Evolutionary conservation across 2,113 vertebrate species (phyloP), one percentile per base, ranked within the genome.

Genomic region (Pluvianellus socialis): DNA sequence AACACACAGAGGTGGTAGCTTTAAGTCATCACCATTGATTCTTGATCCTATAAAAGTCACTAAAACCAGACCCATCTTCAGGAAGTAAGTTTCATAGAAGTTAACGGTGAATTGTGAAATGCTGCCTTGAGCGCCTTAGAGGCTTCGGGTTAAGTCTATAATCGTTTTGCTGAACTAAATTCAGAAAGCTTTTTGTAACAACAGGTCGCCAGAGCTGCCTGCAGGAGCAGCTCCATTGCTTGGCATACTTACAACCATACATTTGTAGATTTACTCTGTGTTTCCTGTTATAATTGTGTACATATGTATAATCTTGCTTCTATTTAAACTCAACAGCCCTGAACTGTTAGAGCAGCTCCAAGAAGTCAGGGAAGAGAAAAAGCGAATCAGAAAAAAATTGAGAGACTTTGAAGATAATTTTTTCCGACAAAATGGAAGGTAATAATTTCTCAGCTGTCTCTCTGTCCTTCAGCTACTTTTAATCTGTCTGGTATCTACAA

Each of bases 321-420:
- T 87, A 32, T 88, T 94, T 95, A n/a, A 86, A 89, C 50, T 65
- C 45, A 59, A 93, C 91, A 99, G 99, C 96, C 97, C 98, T 94
- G 99, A 99, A 96, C 99, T 99, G 11, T 96, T 99, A 93, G 99
- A 99, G 96, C 99, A 99, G 93, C 99, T 99, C 58, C 99, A 99
- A 82, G 99, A 99, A 96, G 98, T 99, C 67, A 98, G 99, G 88
- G 99, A 99, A 96, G 99, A 99, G 96, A 99, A 99, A 96, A 99
- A 99, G 97, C 98, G 97, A 72, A 99, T 99, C 96, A 98, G 99
- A 90, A 99, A 99, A 97, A 99, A 98, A 97, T 98, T 99, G 93
- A 98, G 99, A 94, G 99, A 99, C 79, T 99, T 99, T 62, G 99
- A 99, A 98, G 99, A 99, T 72, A 99, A 98, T 94, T 99, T 99